Evolutionary conservation across 2,113 vertebrate genomes (phyloP), one percentile per base, ranked within the genome.

Genomic region (Plecturocebus donacophilus): DNA sequence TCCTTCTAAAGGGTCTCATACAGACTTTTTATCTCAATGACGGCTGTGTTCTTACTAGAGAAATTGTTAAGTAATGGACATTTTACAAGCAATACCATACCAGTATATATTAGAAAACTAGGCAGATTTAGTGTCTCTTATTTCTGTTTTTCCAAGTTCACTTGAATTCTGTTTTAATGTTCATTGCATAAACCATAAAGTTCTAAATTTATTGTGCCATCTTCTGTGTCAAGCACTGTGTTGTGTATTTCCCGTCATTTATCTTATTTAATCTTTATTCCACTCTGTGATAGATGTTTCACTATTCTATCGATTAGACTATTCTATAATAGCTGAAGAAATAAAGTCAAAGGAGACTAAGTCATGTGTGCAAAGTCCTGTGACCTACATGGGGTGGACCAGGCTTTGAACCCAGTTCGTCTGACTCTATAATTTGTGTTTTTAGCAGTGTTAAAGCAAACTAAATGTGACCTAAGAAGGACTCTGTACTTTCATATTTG

Each of bases 381-480:
- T 8, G 30, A 23, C 3, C 17, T 40, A 0, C 64, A 14, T 0
- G 25, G 11, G 3, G 6, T 49, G 19, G 6, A 49, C 8, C 27
- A 40, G 5, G 14, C 20, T 76, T 77, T 32, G 23, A 91, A 21
- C 8, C 6, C 13, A 58, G 6, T 52, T 5, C 38, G 0, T n/a
- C 8, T 58, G 52, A 58, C 8, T 66, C 1, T 47, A 19, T 2
- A 54, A 25, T 71, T 21, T 71, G 4, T 76, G 12, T 56, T 77
- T 94, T 68, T 68, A 71, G 61, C 12, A 64, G 61, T 32, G 27
- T 64, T 64, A 32, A 30, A 13, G 61, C 61, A 64, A 32, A 64
- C 27, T 32, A 64, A 6, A 64, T 64, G 5, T 64, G 27, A 64
- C 12, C 61, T 64, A 13, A 64, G 27, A 64, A 64, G 61, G 5